Conservation (phyloP, 2,113 vertebrate genomes). For the Heterocephalus glaber region DNA sequence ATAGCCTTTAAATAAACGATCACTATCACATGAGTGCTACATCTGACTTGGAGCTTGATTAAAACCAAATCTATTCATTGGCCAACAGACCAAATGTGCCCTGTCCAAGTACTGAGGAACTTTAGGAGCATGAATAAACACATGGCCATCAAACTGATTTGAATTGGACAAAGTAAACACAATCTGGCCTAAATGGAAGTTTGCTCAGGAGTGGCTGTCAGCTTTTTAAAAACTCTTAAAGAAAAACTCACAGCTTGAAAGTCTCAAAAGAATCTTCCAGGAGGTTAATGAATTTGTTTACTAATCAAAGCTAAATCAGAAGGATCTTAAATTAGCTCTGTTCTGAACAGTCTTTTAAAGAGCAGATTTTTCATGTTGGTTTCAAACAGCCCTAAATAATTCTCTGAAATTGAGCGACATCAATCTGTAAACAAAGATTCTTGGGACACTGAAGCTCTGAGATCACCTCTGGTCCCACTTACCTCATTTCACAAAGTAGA, state of each 20-base stretch:
- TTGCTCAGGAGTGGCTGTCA: conserved; percentile 13
- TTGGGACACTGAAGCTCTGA: accelerated
- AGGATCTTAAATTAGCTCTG: conserved; percentile 48
- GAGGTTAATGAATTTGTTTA: conserved; percentile 52
- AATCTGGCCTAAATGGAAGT: conserved; percentile 21
- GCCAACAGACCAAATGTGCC: conserved; percentile 32
- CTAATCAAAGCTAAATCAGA: conserved; percentile 56
- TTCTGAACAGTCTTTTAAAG: conserved; percentile 20
- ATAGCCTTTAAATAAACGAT: conserved; percentile 42
- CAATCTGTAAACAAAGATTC: background rate
- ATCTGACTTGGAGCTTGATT: conserved; percentile 58
- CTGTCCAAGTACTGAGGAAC: background rate
- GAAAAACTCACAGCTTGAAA: conserved; percentile 64
- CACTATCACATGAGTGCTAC: conserved; percentile 34
- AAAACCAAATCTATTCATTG: conserved; percentile 64
- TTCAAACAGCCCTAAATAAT: background rate
- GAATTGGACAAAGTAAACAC: conserved; percentile 43
- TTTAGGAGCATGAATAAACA: conserved; percentile 33
- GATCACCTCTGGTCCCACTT: background rate
- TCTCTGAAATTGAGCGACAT: background rate
- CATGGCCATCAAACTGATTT: conserved; percentile 24
- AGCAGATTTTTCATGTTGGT: conserved; percentile 33
- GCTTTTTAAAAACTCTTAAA: conserved; percentile 14
- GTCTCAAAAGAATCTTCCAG: conserved; percentile 59
- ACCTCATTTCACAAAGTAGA: background rate